Percentiles rank a stretch among this genome's conserved stretches.
These are phyloP conservation scores for Eriosoma lanigerum DNA, from an alignment of 1,140 invertebrate species.

Conservation along the genomic window DNA sequence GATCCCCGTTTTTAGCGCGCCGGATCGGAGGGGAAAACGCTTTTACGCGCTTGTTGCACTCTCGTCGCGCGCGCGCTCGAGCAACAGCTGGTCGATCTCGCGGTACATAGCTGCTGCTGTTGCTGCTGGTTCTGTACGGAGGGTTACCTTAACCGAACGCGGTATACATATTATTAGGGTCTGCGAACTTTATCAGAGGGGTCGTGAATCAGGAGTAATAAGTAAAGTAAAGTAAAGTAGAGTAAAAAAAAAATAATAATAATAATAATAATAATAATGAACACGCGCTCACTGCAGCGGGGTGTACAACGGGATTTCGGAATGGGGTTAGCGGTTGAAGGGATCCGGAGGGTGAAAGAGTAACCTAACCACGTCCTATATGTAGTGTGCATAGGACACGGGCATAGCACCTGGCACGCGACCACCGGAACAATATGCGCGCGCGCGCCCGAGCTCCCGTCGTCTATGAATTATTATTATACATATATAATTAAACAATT, in stretches of 20 bases:
- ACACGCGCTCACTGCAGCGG: not conserved
- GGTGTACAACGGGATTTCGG: no score
- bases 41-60: conserved; percentile 51
- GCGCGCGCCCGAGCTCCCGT: conserved; percentile 1
- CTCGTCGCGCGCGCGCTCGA: conserved; percentile 1
- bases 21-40: conserved; percentile 1
- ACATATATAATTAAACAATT: conserved; percentile 38
- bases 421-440: conserved; percentile 47
- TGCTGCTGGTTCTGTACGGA: no score
- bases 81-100: conserved; percentile 47
- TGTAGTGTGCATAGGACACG: not conserved
- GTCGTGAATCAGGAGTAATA: conserved; percentile 10
- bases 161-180: conserved; percentile 1
- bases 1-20: conserved; percentile 1
- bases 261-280: no score
- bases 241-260: not conserved
- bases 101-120: not conserved
- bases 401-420: conserved; percentile 47
- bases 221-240: no score
- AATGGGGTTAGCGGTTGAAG: not conserved
- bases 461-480: conserved; percentile 44
- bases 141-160: not conserved
- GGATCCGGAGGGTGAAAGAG: not conserved
- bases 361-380: not conserved
- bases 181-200: conserved; percentile 44